phyloP scores from a whole-genome alignment of 2,888 invertebrate genomes.

The Heliothis peltigera region DNA sequence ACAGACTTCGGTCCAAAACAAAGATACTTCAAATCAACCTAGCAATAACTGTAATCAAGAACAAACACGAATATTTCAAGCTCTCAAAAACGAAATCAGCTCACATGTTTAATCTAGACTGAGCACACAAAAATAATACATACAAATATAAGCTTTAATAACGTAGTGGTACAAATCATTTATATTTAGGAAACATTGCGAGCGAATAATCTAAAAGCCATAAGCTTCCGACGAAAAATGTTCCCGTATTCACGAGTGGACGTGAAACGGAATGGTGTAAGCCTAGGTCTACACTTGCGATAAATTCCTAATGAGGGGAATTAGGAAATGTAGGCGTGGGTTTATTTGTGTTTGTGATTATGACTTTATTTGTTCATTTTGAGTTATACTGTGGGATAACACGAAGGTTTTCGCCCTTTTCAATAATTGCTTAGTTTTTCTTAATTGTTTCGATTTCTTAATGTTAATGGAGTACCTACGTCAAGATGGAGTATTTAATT shows the following conservation, averaged over 20 bases:
- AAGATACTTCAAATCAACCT: no score
- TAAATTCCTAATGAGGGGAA: constrained; percentile 36
- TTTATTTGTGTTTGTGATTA: neutral
- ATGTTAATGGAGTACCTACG: no score
- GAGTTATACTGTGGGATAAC: neutral
- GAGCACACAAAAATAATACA: constrained; percentile 50
- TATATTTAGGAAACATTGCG: constrained; percentile 70
- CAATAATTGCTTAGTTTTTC: neutral
- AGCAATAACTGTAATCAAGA: neutral
- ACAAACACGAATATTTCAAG: neutral
- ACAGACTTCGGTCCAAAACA: no score
- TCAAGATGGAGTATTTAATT: no score
- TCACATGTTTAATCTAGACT: constrained; percentile 36
- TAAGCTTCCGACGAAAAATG: constrained; percentile 86
- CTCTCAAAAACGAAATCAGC: constrained; percentile 2
- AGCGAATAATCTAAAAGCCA: constrained; percentile 84
- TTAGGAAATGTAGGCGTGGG: constrained; percentile 3
- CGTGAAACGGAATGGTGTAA: constrained; percentile 60
- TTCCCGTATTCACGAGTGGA: constrained; percentile 76
- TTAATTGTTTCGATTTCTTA: no score
- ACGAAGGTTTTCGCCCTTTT: neutral
- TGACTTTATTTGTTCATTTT: neutral
- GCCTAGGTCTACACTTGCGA: constrained; percentile 60
- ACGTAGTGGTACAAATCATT: constrained; percentile 62
- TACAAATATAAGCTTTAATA: constrained; percentile 54